Conservation (phyloP, 2,113 vertebrate genomes). For the Turnix velox region DNA sequence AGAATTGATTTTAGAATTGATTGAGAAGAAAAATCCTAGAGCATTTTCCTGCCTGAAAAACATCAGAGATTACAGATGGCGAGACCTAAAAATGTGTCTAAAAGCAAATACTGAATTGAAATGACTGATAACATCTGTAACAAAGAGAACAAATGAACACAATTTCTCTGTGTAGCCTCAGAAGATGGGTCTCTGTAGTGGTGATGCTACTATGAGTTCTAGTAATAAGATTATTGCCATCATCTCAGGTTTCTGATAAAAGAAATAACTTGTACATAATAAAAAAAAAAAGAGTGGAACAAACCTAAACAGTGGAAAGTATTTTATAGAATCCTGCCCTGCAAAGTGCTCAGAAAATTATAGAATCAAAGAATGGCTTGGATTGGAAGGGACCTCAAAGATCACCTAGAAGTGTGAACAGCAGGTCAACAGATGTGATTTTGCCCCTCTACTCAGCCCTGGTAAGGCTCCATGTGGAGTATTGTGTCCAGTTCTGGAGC, state of each 20-base stretch:
- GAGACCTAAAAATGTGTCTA: neutral
- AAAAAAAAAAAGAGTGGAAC: neutral
- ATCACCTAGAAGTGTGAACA: no score
- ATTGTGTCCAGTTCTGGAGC: no score
- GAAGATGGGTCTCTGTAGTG: neutral
- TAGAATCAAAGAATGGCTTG: no score
- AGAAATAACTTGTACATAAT: neutral
- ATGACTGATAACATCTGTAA: neutral
- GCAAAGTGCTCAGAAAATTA: neutral
- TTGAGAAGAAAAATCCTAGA: neutral
- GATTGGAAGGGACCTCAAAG: no score
- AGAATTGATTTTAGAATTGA: neutral
- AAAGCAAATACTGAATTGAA: neutral
- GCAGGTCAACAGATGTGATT: no score
- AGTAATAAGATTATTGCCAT: neutral
- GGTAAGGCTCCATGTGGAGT: no score
- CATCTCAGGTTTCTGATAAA: neutral
- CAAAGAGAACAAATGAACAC: neutral
- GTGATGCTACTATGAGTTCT: neutral
- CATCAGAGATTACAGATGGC: neutral
- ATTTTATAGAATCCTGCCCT: neutral
- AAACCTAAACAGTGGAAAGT: neutral
- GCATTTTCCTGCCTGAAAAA: neutral
- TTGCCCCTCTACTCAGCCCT: no score
- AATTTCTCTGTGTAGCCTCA: neutral